Base-by-base conservation (phyloP, 1,140 invertebrate genomes). In the Bombus sibiricus region DNA sequence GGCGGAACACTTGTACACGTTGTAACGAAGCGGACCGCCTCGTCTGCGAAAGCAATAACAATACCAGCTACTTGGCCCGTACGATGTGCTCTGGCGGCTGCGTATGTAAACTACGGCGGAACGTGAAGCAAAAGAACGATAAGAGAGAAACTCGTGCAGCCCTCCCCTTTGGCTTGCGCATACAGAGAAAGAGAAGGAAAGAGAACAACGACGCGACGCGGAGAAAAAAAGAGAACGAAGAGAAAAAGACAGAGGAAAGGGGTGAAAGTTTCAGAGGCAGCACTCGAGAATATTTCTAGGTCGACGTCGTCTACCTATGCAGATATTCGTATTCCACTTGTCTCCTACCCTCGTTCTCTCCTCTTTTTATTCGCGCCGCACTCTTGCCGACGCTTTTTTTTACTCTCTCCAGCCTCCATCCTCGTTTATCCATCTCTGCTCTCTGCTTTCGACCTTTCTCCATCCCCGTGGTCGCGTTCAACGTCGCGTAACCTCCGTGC, bases 401-500 rank as follows among this genome's bases (percentile, higher is more conserved):
- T 62, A 39, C 25, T 22, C 68, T 39, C 68, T 39, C 39, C n/a
- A 47, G 3, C 39, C 28, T 85, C n/a, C 53, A 57, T 64, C 71
- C 64, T 59, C 62, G 87, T 90, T 88, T 91, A 85, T 88, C 72
- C 81, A 71, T 86, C 85, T 86, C 74, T 41, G 69, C 28, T 28
- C 59, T 47, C 74, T 83, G 59, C 66, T 73, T 72, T 79, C 75
- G 73, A 47, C 81, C 80, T 41, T 72, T 43, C 64, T 43, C 66
- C 64, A 64, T 25, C 71, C 82, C 77, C 71, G 68, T 68, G 41
- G 78, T 69, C 69, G 37, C 59, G 80, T 76, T 76, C 82, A 62
- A 77, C 78, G 69, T 80, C 71, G 83, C 79, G 87, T 92, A 89
- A 90, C 89, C 91, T 92, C 89, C 87, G 86, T 90, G 90, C 87